Conservation (phyloP, 2,797 vertebrate genomes). For the Danio jaintianensis region DNA sequence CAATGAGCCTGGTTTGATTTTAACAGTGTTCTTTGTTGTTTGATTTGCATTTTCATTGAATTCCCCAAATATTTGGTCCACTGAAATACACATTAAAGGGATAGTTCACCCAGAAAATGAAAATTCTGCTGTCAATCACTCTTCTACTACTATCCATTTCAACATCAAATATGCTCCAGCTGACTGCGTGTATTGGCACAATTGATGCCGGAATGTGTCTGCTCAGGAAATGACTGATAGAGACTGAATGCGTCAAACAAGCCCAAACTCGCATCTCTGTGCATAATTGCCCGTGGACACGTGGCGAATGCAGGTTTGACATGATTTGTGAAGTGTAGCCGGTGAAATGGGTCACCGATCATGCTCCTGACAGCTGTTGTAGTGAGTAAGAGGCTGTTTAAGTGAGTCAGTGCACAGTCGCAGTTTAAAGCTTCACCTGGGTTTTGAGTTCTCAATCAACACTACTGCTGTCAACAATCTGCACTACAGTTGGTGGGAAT, state of each 20-base stretch:
- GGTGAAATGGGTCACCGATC: conserved; percentile 63
- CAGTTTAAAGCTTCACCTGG: conserved; percentile 66
- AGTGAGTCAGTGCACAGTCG: conserved; percentile 59
- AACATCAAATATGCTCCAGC: neutral
- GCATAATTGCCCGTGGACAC: neutral
- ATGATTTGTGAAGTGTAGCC: conserved; percentile 32
- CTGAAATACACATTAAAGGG: too few relatives aligned
- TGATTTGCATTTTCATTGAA: too few relatives aligned
- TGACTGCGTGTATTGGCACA: neutral
- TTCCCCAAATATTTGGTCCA: too few relatives aligned
- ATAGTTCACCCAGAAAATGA: too few relatives aligned
- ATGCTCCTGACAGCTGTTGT: conserved; percentile 30
- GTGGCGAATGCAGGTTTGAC: conserved; percentile 60
- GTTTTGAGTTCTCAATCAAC: conserved; percentile 34
- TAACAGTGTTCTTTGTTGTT: too few relatives aligned
- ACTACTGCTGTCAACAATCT: conserved; percentile 1
- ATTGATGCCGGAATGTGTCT: neutral
- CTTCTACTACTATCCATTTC: too few relatives aligned
- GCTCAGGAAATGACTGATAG: neutral
- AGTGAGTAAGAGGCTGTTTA: conserved; percentile 42
- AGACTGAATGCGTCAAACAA: conserved; percentile 18
- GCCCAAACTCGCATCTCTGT: conserved; percentile 13
- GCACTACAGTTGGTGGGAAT: neutral
- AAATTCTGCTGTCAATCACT: too few relatives aligned
- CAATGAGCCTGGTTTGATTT: too few relatives aligned